Percentiles rank a stretch among this genome's conserved stretches.
These are phyloP conservation scores for Chrysolina haemoptera DNA, from an alignment of 2,888 invertebrate genomes.

Conservation along the genomic window DNA sequence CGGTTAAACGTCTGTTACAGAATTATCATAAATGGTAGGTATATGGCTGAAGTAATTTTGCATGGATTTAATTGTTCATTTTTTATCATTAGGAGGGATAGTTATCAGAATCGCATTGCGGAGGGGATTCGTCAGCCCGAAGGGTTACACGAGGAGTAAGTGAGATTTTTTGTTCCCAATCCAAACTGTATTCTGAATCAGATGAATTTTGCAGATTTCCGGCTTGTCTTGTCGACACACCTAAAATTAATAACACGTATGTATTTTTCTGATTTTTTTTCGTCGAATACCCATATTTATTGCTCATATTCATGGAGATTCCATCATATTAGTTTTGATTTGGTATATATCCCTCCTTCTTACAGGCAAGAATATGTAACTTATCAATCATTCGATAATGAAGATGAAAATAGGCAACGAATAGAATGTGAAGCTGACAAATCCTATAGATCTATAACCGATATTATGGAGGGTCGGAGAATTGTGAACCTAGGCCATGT, in stretches of 20 bases:
- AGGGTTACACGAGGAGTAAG: no score
- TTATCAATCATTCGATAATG: constrained; percentile 6
- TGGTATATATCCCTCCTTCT: neutral
- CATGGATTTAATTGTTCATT: no score
- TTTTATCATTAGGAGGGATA: no score
- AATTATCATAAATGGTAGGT: no score
- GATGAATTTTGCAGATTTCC: constrained; percentile 9
- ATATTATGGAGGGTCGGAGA: neutral
- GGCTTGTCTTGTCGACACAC: neutral
- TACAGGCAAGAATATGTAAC: constrained; percentile 22
- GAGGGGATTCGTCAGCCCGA: no score
- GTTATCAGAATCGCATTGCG: no score
- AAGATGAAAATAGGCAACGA: constrained; percentile 23
- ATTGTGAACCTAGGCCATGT: no score
- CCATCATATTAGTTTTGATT: constrained; percentile 6
- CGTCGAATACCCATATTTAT: neutral
- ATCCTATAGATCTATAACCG: constrained; percentile 24
- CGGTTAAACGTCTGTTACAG: no score
- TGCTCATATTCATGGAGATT: constrained; percentile 1
- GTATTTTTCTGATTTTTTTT: no score
- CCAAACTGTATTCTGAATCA: no score
- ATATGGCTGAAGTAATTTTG: no score
- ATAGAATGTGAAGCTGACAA: constrained; percentile 23
- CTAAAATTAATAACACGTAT: neutral
- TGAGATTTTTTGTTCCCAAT: no score